Conservation (phyloP, 2,888 invertebrate genomes). For the Prenolepis imparis region DNA sequence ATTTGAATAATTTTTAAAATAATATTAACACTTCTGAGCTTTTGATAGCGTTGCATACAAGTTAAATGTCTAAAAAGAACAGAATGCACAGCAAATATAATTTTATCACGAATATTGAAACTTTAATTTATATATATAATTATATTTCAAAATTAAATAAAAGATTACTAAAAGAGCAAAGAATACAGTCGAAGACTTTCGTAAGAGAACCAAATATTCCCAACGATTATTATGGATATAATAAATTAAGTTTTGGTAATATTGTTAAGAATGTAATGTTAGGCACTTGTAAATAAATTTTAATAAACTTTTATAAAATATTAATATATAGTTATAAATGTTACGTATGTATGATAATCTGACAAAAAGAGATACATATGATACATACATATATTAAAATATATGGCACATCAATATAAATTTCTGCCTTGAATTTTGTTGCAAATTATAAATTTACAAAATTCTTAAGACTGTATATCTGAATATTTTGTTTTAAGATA, state of each 20-base stretch:
- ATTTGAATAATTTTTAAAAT: constrained; percentile 31
- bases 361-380: no score
- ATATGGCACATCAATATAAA: not conserved
- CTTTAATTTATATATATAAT: constrained; percentile 2
- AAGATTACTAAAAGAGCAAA: not conserved
- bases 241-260: not conserved
- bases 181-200: not conserved
- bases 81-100: not conserved
- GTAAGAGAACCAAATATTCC: not conserved
- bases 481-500: not conserved
- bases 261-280: constrained; percentile 4
- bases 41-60: not conserved
- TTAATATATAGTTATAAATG: not conserved
- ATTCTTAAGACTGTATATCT: not conserved
- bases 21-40: constrained; percentile 13
- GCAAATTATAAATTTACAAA: not conserved
- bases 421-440: not conserved
- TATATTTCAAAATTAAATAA: constrained; percentile 31
- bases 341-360: no score
- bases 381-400: not conserved
- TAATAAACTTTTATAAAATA: not conserved
- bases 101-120: not conserved
- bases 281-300: not conserved
- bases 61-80: not conserved
- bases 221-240: not conserved